These are phyloP conservation scores for Uloborus diversus DNA, from an alignment of 1,140 invertebrate genomes.

Conservation along the genomic window DNA sequence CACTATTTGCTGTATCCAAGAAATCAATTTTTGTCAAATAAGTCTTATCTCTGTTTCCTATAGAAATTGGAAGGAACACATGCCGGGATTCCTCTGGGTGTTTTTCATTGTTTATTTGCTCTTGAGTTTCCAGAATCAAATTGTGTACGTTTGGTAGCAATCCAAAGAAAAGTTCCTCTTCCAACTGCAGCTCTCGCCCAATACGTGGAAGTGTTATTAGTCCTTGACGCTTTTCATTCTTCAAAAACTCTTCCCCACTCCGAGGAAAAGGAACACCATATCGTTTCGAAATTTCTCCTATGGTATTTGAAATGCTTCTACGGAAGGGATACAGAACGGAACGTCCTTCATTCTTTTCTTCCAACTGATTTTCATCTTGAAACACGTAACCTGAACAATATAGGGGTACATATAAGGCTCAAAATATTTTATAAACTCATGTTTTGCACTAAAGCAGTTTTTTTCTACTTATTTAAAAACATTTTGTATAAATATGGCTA, in stretches of 20 bases:
- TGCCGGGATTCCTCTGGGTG: too few relatives aligned
- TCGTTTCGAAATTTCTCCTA: slow-evolving; percentile 15
- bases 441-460: too few relatives aligned
- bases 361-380: slow-evolving; percentile 47
- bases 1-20: too few relatives aligned
- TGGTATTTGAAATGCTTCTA: not conserved
- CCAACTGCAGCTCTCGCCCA: not conserved
- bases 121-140: not conserved
- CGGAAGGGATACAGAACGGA: slow-evolving; percentile 24
- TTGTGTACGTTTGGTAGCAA: not conserved
- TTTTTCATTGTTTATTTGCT: too few relatives aligned
- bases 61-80: too few relatives aligned
- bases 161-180: not conserved
- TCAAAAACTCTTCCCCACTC: slow-evolving; percentile 8
- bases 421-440: too few relatives aligned
- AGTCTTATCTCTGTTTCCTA: too few relatives aligned
- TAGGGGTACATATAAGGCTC: too few relatives aligned
- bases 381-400: not conserved
- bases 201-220: slow-evolving; percentile 46
- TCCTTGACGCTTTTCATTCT: slow-evolving; percentile 37
- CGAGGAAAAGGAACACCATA: slow-evolving; percentile 48
- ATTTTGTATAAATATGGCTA: too few relatives aligned
- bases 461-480: too few relatives aligned
- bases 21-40: too few relatives aligned
- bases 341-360: slow-evolving; percentile 50